Evolutionary conservation across 1,140 invertebrate species (phyloP), one percentile per base, ranked within the genome.

Genomic region (Anoplophora glabripennis): DNA sequence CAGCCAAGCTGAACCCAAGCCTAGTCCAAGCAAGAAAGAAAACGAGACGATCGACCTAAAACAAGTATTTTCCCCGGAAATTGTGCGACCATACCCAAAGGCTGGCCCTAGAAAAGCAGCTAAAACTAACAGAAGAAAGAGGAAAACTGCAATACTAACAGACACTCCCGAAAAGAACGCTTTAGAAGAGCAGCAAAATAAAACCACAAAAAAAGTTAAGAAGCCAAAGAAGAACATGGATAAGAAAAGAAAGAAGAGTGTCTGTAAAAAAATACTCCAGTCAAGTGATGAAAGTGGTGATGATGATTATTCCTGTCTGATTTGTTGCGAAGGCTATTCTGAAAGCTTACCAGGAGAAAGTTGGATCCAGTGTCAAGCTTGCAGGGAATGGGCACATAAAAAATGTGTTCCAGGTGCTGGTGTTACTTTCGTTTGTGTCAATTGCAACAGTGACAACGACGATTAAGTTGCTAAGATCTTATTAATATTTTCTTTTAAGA

Each of bases 241-340:
- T 55, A 61, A 62, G 11, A 21, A 34, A 28, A 21, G 33, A 12
- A 46, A 18, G 0, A 14, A 46, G 59, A 38, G 38, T 59, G 36
- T 53, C 36, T 53, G 1, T 36, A 65, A 67, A 65, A 61, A 65
- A 65, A 57, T 66, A 63, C 57, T 70, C 38, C 59, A 70, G 49
- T 64, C 60, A 54, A 70, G 59, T 64, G 62, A 65, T n/a, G 59
- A 67, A 65, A 66, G 58, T 57, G 58, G 63, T 38, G 48, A 59
- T 40, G 54, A 52, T 59, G 53, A 67, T 49, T 67, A 57, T 51
- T 40, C 34, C 40, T 66, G 61, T 41, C 54, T 65, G 42, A 58
- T 69, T 62, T 65, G 62, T 61, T 61, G 57, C n/a, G 52, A 53
- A 21, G 4, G 1, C 51, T 67, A 65, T 65, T 41, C 63, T 59